These are phyloP conservation scores for Tyrannus savana DNA, from an alignment of 2,113 vertebrate genomes.

Conservation along the genomic window DNA sequence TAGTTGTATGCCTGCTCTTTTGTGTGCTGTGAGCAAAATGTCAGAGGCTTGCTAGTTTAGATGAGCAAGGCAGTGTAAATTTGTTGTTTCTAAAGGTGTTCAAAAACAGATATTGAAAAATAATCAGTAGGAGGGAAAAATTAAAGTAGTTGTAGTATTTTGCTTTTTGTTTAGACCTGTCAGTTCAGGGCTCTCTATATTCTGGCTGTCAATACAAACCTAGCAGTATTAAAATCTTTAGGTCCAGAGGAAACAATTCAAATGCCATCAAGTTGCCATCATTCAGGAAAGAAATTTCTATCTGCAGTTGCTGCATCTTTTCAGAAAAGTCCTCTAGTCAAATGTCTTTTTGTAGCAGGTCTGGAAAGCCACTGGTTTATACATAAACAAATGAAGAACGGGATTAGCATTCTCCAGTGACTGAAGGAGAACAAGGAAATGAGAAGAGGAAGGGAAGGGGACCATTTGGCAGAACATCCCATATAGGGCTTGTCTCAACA, in stretches of 20 bases:
- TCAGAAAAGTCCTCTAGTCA: background rate
- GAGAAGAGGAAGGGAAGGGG: conserved; percentile 61
- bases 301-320: background rate
- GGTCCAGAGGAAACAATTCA: background rate
- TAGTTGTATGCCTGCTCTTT: background rate
- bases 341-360: background rate
- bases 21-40: background rate
- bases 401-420: background rate
- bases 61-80: background rate
- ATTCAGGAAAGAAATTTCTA: background rate
- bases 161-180: background rate
- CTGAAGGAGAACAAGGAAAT: conserved; percentile 60
- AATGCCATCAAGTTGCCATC: background rate
- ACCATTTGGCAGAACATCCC: conserved; percentile 49
- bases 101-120: background rate
- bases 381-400: background rate
- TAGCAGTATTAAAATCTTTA: background rate
- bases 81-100: background rate
- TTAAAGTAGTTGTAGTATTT: background rate
- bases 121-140: background rate
- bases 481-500: conserved; percentile 2
- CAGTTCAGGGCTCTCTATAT: background rate
- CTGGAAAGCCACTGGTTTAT: background rate
- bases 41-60: background rate
- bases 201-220: background rate